Base-by-base conservation (phyloP, 2,888 invertebrate genomes). In the Perizoma flavofasciatum region DNA sequence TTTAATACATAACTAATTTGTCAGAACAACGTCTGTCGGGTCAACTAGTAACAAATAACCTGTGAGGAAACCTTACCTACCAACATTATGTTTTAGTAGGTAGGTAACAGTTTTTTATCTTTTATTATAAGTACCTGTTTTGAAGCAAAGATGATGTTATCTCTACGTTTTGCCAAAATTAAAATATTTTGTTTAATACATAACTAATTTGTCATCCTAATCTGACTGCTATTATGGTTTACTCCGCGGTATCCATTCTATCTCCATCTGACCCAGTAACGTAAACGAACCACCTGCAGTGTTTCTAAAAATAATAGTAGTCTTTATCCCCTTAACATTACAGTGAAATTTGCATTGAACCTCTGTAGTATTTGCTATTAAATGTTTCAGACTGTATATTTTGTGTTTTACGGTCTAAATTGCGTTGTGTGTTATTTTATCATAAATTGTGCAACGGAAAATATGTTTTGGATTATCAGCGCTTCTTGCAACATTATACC, bases 261-360 rank as follows among this genome's bases (percentile, higher is more conserved):
- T 66, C 66, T 66, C 63, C 61, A 61, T 67, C 63, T 63, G 68
- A 64, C 66, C 66, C 49, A 68, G 57, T 60, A 65, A 63, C n/a
- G 44, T 61, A 59, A 57, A 52, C 60, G 47, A 65, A 66, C 64
- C 68, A 66, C 66, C 68, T 68, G 68, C 61, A 40, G 51, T 34
- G 4, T 10, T 7, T 39, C 40, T 7, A 40, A 48, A 6, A 7
- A 0, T 22, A 32, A 58, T 51, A 48, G 46, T 58, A 61, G 32
- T 45, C 58, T 37, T 32, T 64, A 66, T 59, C 4, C 10, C 40
- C 7, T 40, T 45, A 8, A 0, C 4, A 40, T 49, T 50, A 64
- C 44, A 59, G 63, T 58, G 32, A 39, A 51, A 51, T 59, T 61
- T 58, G 0, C 52, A 5, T 40, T 66, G 44, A 61, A 63, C 58